Percentiles rank a stretch among this genome's conserved stretches.
Evolutionary conservation across 2,888 invertebrate genomes (phyloP).

Genomic region (Tiliacea citrago): DNA sequence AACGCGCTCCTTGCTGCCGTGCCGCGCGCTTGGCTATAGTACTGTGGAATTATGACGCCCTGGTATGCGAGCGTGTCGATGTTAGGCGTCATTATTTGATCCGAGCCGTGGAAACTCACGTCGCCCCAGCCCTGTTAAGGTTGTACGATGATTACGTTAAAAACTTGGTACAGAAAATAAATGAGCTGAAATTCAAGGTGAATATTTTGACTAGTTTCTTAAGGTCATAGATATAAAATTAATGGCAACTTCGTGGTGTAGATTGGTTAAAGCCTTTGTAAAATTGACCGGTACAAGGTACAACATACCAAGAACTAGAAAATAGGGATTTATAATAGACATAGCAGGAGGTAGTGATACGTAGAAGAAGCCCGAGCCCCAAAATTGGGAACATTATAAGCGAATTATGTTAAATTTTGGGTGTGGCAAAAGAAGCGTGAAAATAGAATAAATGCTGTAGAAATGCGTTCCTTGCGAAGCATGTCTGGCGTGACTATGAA

Average conservation of each 20-base stretch:
- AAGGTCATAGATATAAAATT: background rate
- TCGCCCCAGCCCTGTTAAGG: slow-evolving; percentile 96
- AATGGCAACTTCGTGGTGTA: background rate
- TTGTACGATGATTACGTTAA: slow-evolving; percentile 10
- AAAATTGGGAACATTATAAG: background rate
- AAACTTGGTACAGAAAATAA: slow-evolving; percentile 25
- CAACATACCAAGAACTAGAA: background rate
- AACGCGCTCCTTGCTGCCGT: slow-evolving; percentile 94
- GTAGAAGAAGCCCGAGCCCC: background rate
- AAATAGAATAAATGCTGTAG: no score
- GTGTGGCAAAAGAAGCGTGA: no score
- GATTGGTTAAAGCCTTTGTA: background rate
- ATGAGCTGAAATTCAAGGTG: background rate
- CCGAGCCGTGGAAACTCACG: slow-evolving; percentile 95
- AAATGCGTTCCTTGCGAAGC: no score
- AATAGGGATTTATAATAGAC: background rate
- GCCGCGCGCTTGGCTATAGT: slow-evolving; percentile 95
- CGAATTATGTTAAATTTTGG: no score
- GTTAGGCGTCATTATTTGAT: slow-evolving; percentile 96
- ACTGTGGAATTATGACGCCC: slow-evolving; percentile 94
- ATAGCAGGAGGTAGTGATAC: background rate
- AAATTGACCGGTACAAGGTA: background rate
- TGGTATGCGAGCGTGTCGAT: slow-evolving; percentile 95
- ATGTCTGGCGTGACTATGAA: no score
- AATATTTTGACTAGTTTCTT: slow-evolving; percentile 5